Percentiles rank a stretch among this genome's conserved stretches.
phyloP scores from a whole-genome alignment of 2,113 vertebrate genomes.

The Scartelaos histophorus region DNA sequence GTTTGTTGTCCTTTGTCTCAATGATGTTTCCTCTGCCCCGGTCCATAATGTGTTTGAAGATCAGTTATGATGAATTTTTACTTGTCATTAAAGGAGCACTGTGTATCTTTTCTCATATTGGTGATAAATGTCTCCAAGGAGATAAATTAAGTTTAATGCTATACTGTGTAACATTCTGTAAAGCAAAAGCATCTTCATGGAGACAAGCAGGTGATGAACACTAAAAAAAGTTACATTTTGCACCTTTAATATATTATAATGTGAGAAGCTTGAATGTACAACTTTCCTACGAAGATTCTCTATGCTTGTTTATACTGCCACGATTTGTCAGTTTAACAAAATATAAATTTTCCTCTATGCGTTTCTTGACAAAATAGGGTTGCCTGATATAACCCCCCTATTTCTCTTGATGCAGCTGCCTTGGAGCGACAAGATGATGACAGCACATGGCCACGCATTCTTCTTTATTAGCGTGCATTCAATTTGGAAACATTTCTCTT shows the following conservation, averaged over 20 bases:
- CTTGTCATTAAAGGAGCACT: too few species aligned
- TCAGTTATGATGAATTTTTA: too few species aligned
- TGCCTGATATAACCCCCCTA: constrained; percentile 2
- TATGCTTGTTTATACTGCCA: background rate
- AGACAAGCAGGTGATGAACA: background rate
- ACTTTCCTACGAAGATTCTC: background rate
- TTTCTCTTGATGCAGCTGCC: constrained; percentile 1
- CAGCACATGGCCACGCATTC: constrained; percentile 5
- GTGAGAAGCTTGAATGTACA: background rate
- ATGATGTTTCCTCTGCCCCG: too few species aligned
- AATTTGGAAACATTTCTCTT: constrained; percentile 25
- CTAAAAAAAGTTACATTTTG: background rate
- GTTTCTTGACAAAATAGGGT: background rate
- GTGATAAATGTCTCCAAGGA: too few species aligned
- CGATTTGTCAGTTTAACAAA: background rate
- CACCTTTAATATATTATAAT: background rate
- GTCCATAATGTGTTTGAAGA: too few species aligned
- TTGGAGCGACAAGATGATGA: constrained; percentile 33
- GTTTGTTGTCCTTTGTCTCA: too few species aligned
- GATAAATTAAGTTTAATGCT: background rate
- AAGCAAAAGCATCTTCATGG: background rate
- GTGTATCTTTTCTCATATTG: too few species aligned
- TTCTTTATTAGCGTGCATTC: constrained; percentile 15
- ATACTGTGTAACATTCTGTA: background rate
- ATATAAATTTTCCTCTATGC: background rate